phyloP scores from a whole-genome alignment of 2,888 invertebrate species.

The Drosophila yooni region DNA sequence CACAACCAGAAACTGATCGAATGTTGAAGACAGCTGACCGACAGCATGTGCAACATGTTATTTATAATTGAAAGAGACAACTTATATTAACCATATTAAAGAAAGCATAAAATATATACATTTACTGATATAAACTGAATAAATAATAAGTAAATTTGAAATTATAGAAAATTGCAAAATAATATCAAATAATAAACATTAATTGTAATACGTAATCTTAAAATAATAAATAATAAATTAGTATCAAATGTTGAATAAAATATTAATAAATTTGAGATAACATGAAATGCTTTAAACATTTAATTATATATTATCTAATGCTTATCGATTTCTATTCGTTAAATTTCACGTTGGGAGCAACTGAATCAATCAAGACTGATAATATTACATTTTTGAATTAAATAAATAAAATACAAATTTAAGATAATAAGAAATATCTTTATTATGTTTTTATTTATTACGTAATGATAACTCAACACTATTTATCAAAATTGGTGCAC shows the following conservation, averaged over 20 bases:
- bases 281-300: too few species aligned
- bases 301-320: too few species aligned
- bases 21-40: background rate
- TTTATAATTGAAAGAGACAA: slow-evolving; percentile 7
- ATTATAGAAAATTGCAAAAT: background rate
- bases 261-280: background rate
- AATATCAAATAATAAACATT: background rate
- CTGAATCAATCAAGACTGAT: slow-evolving; percentile 51
- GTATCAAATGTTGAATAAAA: background rate
- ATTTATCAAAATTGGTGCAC: background rate
- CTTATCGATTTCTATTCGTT: background rate
- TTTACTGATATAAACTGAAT: background rate
- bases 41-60: slow-evolving; percentile 8
- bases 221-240: background rate
- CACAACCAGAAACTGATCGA: slow-evolving; percentile 25
- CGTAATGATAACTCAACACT: background rate
- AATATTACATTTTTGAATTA: background rate
- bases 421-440: background rate
- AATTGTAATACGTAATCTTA: too few species aligned
- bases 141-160: background rate
- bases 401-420: background rate
- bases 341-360: slow-evolving; percentile 40
- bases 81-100: background rate
- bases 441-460: background rate
- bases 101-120: background rate